Percentiles rank a stretch among this genome's conserved stretches.
Evolutionary conservation across 1,140 invertebrate genomes (phyloP).

Genomic region (Bradynema listronoti): DNA sequence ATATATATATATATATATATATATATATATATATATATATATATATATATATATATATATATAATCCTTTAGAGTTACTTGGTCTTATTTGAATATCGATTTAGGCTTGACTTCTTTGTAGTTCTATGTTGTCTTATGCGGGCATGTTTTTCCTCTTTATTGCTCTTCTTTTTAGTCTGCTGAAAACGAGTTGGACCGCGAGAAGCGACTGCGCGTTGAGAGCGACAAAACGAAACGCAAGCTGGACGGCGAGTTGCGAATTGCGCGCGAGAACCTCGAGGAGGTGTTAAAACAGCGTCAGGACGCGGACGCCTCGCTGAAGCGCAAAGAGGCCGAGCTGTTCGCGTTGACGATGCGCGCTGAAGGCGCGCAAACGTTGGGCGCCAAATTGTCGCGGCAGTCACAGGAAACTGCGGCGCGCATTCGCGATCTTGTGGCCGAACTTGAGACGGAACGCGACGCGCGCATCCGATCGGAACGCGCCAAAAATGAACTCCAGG

Average conservation of each 20-base stretch:
- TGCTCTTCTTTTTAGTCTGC: slow-evolving; percentile 58
- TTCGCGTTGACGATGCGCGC: slow-evolving; percentile 66
- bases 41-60: no score
- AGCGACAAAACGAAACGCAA: slow-evolving; percentile 92
- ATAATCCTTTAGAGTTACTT: no score
- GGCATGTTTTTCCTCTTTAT: neutral
- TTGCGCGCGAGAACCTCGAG: slow-evolving; percentile 38
- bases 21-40: no score
- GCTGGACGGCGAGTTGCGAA: slow-evolving; percentile 65
- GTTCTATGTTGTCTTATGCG: neutral
- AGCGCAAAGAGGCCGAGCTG: slow-evolving; percentile 51
- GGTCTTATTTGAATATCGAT: no score
- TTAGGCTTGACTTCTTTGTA: no score
- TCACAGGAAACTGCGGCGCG: slow-evolving; percentile 88
- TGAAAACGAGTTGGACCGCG: slow-evolving; percentile 91
- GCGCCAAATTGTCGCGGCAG: slow-evolving; percentile 89
- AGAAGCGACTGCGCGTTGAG: slow-evolving; percentile 94
- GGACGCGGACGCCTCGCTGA: slow-evolving; percentile 46
- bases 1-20: no score
- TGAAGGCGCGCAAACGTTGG: slow-evolving; percentile 91
- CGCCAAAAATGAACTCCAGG: slow-evolving; percentile 85
- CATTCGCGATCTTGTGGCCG: slow-evolving; percentile 93
- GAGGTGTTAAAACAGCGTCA: slow-evolving; percentile 68
- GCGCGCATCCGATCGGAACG: slow-evolving; percentile 79
- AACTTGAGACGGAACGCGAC: slow-evolving; percentile 92